phyloP scores from a whole-genome alignment of 1,140 invertebrate genomes.

The Brachionus rotundiformis region DNA sequence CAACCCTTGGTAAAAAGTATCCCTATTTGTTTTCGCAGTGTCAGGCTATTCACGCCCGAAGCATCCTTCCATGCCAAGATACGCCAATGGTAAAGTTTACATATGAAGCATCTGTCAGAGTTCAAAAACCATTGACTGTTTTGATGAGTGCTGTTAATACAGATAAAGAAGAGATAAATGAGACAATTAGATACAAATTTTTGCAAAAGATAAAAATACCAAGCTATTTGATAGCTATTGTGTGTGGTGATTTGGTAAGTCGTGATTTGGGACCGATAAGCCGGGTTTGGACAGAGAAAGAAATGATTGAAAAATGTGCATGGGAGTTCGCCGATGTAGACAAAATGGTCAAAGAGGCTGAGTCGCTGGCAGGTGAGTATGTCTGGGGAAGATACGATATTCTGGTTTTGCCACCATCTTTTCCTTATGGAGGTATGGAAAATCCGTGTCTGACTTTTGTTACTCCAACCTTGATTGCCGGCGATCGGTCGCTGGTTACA shows the following conservation, averaged over 20 bases:
- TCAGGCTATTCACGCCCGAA: slow-evolving; percentile 80
- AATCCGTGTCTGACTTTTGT: slow-evolving; percentile 94
- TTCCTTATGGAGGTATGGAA: slow-evolving; percentile 93
- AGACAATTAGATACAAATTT: slow-evolving; percentile 40
- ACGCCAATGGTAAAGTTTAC: slow-evolving; percentile 85
- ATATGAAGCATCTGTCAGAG: slow-evolving; percentile 76
- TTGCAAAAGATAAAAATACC: slow-evolving; percentile 62
- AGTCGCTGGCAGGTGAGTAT: slow-evolving; percentile 68
- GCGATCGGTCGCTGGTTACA: slow-evolving; percentile 81
- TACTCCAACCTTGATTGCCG: slow-evolving; percentile 84
- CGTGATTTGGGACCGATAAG: slow-evolving; percentile 76
- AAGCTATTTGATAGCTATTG: slow-evolving; percentile 76
- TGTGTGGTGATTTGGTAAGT: slow-evolving; percentile 75
- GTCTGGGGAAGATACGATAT: slow-evolving; percentile 74
- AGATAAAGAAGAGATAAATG: slow-evolving; percentile 53
- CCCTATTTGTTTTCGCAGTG: slow-evolving; percentile 91
- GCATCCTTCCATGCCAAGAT: slow-evolving; percentile 88
- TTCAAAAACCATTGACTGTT: slow-evolving; percentile 69
- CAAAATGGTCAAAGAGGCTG: slow-evolving; percentile 77
- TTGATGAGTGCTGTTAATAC: slow-evolving; percentile 80
- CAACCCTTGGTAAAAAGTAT: slow-evolving; percentile 81
- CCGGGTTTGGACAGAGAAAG: slow-evolving; percentile 84
- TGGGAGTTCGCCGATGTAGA: slow-evolving; percentile 83
- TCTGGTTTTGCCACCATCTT: slow-evolving; percentile 85
- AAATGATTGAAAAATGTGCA: slow-evolving; percentile 78